phyloP scores from a whole-genome alignment of 2,113 vertebrate genomes.

The Podilymbus podiceps region DNA sequence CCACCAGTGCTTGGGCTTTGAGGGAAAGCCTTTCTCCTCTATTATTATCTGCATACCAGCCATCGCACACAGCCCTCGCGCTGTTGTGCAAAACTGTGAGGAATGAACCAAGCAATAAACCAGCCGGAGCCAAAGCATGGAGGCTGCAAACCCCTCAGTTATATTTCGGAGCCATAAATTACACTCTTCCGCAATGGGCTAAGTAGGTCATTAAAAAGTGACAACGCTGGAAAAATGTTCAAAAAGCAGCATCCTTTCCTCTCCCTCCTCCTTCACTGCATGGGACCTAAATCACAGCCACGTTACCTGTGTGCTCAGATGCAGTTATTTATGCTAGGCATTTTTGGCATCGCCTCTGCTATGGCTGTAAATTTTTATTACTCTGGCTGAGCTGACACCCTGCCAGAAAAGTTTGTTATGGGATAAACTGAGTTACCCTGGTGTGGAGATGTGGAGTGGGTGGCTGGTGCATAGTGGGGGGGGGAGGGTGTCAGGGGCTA shows the following conservation, averaged over 20 bases:
- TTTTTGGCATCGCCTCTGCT: neutral
- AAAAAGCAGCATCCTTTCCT: neutral
- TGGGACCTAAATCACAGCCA: neutral
- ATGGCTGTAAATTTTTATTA: neutral
- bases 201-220: constrained; percentile 2
- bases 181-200: neutral
- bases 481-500: neutral
- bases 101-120: neutral
- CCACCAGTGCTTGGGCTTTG: neutral
- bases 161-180: neutral
- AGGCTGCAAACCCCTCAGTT: neutral
- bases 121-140: neutral
- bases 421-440: neutral
- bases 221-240: neutral
- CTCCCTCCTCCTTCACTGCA: neutral
- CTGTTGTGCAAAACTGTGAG: constrained; percentile 34
- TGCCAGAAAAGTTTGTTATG: neutral
- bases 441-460: neutral
- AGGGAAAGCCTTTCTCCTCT: neutral
- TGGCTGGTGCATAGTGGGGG: neutral
- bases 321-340: neutral
- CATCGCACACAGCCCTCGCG: neutral
- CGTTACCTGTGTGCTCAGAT: neutral
- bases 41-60: constrained; percentile 41
- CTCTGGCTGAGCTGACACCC: neutral